A percentile compares a stretch with the other conserved stretches of the same genome.
Conservation (phyloP, 1,140 invertebrate species). For the Neodiprion virginianus region DNA sequence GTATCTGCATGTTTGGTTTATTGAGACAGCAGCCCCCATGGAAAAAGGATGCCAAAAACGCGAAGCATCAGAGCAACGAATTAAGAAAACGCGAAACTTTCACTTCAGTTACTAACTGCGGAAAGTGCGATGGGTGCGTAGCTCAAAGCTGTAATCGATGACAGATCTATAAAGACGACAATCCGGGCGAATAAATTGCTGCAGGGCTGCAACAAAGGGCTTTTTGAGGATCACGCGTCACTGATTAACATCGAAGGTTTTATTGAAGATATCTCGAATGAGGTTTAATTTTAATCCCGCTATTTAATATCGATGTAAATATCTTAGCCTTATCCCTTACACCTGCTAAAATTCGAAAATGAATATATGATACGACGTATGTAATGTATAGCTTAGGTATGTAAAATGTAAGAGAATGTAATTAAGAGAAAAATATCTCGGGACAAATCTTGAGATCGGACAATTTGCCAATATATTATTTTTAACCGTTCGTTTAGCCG, state of each 20-base stretch:
- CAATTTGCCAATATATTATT: neutral
- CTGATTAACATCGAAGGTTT: neutral
- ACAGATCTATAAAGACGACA: neutral
- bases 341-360: neutral
- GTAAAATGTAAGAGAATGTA: neutral
- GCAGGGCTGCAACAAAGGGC: no score
- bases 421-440: neutral
- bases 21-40: neutral
- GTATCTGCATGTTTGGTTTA: no score
- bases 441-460: neutral
- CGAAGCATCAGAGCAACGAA: neutral
- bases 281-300: neutral
- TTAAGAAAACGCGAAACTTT: neutral
- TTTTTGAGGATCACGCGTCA: neutral
- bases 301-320: constrained; percentile 1
- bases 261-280: neutral
- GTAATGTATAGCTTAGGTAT: neutral
- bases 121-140: neutral
- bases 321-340: neutral
- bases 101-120: neutral
- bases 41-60: neutral
- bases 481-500: no score
- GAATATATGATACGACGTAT: neutral
- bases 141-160: neutral
- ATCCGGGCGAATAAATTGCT: neutral